Evolutionary conservation across 92 coral and sea anemone species (phyloP).

Genomic region (Zoanthus gigantus): DNA sequence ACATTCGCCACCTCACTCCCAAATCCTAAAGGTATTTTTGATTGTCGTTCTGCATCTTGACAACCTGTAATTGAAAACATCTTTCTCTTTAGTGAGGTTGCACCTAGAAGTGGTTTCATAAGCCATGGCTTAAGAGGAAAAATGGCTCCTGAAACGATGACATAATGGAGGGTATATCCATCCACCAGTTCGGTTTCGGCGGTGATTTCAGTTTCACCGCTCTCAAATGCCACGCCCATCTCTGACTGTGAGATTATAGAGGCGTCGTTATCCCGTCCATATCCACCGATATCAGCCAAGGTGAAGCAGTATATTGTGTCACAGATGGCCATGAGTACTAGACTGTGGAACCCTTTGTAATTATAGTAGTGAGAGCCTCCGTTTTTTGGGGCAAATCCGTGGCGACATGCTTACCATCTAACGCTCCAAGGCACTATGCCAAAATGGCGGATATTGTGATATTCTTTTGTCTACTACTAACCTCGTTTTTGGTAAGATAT

Average conservation of each 20-base stretch:
- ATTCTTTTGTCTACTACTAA: no score
- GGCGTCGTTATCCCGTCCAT: slow-evolving; percentile 48
- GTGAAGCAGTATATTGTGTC: slow-evolving; percentile 20
- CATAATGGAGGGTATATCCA: slow-evolving; percentile 28
- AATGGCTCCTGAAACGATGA: slow-evolving; percentile 11
- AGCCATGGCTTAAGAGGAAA: slow-evolving; percentile 41
- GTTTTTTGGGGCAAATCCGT: slow-evolving; percentile 13
- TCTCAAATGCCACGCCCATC: slow-evolving; percentile 7
- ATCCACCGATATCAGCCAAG: slow-evolving; percentile 20
- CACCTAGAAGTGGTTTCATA: not conserved
- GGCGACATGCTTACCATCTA: slow-evolving; percentile 23
- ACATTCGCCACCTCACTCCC: not conserved
- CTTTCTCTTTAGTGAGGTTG: slow-evolving; percentile 13
- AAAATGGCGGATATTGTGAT: not conserved
- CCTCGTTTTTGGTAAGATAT: no score
- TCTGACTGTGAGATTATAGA: slow-evolving; percentile 16
- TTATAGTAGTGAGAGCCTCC: slow-evolving; percentile 44
- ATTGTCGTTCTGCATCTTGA: slow-evolving; percentile 51
- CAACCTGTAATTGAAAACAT: slow-evolving; percentile 26
- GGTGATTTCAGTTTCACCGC: not conserved
- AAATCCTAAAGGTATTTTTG: slow-evolving; percentile 48
- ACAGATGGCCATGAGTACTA: slow-evolving; percentile 11
- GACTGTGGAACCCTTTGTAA: slow-evolving; percentile 47
- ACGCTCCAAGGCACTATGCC: slow-evolving; percentile 37
- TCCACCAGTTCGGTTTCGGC: slow-evolving; percentile 32